A percentile compares a stretch with the other conserved stretches of the same genome.
phyloP scores from a whole-genome alignment of 2,113 vertebrate genomes.

The Oncorhynchus keta region DNA sequence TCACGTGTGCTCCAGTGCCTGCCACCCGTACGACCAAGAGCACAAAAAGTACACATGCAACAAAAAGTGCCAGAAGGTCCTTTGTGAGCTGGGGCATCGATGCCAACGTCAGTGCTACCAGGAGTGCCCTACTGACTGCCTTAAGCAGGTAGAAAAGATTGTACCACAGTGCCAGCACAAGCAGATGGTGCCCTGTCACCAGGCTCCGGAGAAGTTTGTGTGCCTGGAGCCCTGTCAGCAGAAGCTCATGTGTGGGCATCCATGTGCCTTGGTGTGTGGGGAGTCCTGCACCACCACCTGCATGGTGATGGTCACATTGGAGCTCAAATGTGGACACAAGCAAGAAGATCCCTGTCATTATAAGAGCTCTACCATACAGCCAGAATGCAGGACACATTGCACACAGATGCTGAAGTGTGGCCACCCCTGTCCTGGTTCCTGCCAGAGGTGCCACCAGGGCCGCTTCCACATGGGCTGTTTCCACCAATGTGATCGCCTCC shows the following conservation, averaged over 20 bases:
- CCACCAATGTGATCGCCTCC: constrained; percentile 70
- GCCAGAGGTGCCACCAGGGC: constrained; percentile 80
- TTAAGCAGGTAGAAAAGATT: constrained; percentile 75
- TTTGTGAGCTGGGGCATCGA: constrained; percentile 80
- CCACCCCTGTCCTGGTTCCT: constrained; percentile 82
- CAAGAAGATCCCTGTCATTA: constrained; percentile 74
- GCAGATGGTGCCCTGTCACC: constrained; percentile 85
- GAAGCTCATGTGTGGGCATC: constrained; percentile 79
- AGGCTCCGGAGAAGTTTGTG: constrained; percentile 62
- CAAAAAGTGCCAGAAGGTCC: constrained; percentile 81
- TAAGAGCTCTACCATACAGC: background rate
- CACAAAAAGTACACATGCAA: constrained; percentile 82
- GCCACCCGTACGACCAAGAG: constrained; percentile 85
- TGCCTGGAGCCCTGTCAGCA: constrained; percentile 80
- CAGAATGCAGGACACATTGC: constrained; percentile 71
- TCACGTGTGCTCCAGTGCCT: constrained; percentile 86
- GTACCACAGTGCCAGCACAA: constrained; percentile 79
- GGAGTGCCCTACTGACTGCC: constrained; percentile 75
- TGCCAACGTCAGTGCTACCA: constrained; percentile 75
- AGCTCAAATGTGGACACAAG: constrained; percentile 80
- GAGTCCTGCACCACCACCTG: constrained; percentile 70
- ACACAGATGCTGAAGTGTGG: constrained; percentile 74
- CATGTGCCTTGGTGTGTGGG: constrained; percentile 77
- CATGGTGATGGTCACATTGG: constrained; percentile 56
- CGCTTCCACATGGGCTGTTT: constrained; percentile 81